Conservation (phyloP, 2,113 vertebrate species). For the Mormoops blainvillei region DNA sequence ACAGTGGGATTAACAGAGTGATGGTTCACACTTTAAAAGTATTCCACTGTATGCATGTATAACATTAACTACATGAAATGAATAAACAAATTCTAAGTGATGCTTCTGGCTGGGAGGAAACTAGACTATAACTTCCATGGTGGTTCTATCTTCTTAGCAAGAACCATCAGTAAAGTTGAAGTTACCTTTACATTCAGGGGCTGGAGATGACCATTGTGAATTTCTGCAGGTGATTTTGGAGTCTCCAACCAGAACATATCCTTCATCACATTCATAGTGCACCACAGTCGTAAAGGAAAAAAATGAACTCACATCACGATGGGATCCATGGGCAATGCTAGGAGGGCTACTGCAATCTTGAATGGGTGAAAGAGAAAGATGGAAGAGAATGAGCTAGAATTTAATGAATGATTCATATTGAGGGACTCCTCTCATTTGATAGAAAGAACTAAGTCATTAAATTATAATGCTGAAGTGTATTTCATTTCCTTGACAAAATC, state of each 20-base stretch:
- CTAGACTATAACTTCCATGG: not conserved
- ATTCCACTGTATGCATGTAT: not conserved
- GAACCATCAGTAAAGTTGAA: not conserved
- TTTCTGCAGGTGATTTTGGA: not conserved
- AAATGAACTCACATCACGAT: not conserved
- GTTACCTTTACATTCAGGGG: conserved; percentile 28
- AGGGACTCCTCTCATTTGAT: not conserved
- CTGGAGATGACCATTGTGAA: not conserved
- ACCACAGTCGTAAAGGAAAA: not conserved
- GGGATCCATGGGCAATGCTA: not conserved
- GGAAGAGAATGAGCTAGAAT: not conserved
- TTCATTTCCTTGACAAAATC: not conserved
- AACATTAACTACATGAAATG: not conserved
- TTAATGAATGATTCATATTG: not conserved
- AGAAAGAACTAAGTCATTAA: not conserved
- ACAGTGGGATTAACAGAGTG: not conserved
- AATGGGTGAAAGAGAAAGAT: not conserved
- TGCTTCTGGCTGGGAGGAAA: not conserved
- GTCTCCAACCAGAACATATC: not conserved
- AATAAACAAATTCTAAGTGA: not conserved
- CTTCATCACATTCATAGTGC: not conserved
- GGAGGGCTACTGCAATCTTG: not conserved
- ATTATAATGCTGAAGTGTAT: not conserved
- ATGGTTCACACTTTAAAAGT: not conserved
- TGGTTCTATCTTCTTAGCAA: not conserved